Evolutionary conservation across 2,888 invertebrate species (phyloP).

Genomic region (Lottia gigantea): DNA sequence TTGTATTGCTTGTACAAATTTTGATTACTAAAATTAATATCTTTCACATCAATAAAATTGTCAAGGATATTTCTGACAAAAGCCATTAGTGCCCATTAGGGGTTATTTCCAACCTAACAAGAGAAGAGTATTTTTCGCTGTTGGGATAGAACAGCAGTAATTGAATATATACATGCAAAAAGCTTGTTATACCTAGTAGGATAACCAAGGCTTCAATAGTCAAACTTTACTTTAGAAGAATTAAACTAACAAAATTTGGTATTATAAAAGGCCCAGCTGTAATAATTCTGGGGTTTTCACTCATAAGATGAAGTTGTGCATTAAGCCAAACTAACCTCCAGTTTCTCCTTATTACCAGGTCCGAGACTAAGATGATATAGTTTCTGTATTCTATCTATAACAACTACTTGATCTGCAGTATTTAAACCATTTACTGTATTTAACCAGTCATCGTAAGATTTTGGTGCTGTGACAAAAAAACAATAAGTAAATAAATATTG

Average conservation of each 20-base stretch:
- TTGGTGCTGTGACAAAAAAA: constrained; percentile 71
- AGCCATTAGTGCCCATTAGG: too few relatives aligned
- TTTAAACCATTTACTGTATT: constrained; percentile 75
- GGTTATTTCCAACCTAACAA: too few relatives aligned
- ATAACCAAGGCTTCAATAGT: not conserved
- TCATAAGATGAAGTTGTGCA: not conserved
- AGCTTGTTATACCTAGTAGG: not conserved
- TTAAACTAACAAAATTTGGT: not conserved
- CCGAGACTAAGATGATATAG: constrained; percentile 86
- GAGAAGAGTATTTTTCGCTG: too few relatives aligned
- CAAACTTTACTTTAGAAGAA: not conserved
- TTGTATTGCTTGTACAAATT: too few relatives aligned
- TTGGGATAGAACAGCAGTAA: too few relatives aligned
- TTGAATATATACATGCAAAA: too few relatives aligned
- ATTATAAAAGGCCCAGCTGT: not conserved
- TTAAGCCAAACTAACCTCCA: constrained; percentile 70
- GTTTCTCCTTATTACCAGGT: constrained; percentile 81
- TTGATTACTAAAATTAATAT: too few relatives aligned
- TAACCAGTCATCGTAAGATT: constrained; percentile 75
- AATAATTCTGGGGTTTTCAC: not conserved
- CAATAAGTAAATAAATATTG: too few relatives aligned
- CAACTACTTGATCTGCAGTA: constrained; percentile 76
- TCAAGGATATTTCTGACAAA: too few relatives aligned
- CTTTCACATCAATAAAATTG: too few relatives aligned
- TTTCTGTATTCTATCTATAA: constrained; percentile 86